These are phyloP conservation scores for Cacatua alba DNA, from an alignment of 2,113 vertebrate genomes.

Conservation along the genomic window DNA sequence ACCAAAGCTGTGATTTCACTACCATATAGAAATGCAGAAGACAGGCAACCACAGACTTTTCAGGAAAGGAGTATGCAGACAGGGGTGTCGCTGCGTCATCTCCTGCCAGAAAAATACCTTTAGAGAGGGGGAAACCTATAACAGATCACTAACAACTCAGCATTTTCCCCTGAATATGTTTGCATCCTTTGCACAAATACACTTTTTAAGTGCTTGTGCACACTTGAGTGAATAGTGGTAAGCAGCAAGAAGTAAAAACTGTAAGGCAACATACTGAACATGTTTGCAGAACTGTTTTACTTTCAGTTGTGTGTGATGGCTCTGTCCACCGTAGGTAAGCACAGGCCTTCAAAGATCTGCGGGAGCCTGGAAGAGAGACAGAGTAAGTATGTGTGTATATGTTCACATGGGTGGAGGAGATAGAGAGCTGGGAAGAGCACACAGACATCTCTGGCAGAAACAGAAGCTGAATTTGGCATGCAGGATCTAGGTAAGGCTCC, in stretches of 20 bases:
- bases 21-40: background rate
- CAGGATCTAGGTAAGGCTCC: background rate
- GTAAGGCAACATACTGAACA: background rate
- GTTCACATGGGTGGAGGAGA: background rate
- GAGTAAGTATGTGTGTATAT: rapidly evolving
- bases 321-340: background rate
- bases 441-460: background rate
- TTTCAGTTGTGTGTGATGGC: background rate
- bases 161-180: background rate
- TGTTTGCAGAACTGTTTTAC: background rate
- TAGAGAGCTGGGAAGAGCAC: rapidly evolving
- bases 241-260: background rate
- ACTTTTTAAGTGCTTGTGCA: background rate
- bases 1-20: background rate
- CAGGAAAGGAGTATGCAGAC: background rate
- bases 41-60: background rate
- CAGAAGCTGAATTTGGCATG: background rate
- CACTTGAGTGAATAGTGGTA: background rate
- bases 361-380: background rate
- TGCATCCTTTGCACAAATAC: background rate
- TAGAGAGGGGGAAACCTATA: background rate
- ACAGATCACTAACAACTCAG: background rate
- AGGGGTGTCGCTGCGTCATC: background rate
- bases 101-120: background rate
- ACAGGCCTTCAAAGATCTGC: background rate